Conservation (phyloP, 2,888 invertebrate genomes). For the Torymus tubicola region DNA sequence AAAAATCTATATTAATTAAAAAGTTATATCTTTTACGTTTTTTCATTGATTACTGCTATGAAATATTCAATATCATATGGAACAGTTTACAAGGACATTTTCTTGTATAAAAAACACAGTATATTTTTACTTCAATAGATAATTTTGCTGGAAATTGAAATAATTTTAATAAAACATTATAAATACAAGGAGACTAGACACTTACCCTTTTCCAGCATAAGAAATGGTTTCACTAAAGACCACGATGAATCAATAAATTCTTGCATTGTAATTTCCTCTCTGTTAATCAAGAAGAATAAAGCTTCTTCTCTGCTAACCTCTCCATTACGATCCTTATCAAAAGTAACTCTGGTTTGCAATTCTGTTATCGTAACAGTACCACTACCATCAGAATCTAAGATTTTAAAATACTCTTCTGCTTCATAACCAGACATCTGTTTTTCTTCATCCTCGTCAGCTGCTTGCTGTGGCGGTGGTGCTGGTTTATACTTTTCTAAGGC, state of each 20-base stretch:
- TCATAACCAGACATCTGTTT: slow-evolving; percentile 82
- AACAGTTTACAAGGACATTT: too few relatives aligned
- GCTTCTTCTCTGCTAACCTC: slow-evolving; percentile 92
- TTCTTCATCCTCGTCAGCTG: slow-evolving; percentile 81
- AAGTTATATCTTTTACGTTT: too few relatives aligned
- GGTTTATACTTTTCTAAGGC: slow-evolving; percentile 87
- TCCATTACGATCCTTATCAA: slow-evolving; percentile 94
- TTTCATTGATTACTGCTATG: too few relatives aligned
- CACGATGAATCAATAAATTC: slow-evolving; percentile 85
- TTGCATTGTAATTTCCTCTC: slow-evolving; percentile 83
- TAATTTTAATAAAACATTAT: too few relatives aligned
- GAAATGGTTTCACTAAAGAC: slow-evolving; percentile 85
- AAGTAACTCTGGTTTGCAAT: slow-evolving; percentile 84
- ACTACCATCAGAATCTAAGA: slow-evolving; percentile 89
- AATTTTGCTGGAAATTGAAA: too few relatives aligned
- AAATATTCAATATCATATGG: too few relatives aligned
- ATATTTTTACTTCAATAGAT: too few relatives aligned
- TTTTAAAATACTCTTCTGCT: slow-evolving; percentile 85
- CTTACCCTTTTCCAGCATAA: slow-evolving; percentile 86
- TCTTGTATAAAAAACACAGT: too few relatives aligned
- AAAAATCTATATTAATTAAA: too few relatives aligned
- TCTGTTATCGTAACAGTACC: slow-evolving; percentile 84
- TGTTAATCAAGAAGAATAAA: slow-evolving; percentile 84
- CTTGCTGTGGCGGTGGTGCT: slow-evolving; percentile 75
- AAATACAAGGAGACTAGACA: not conserved